A percentile compares a stretch with the other conserved stretches of the same genome.
phyloP scores from a whole-genome alignment of 2,888 invertebrate genomes.

The Cremastobaeus sp. region DNA sequence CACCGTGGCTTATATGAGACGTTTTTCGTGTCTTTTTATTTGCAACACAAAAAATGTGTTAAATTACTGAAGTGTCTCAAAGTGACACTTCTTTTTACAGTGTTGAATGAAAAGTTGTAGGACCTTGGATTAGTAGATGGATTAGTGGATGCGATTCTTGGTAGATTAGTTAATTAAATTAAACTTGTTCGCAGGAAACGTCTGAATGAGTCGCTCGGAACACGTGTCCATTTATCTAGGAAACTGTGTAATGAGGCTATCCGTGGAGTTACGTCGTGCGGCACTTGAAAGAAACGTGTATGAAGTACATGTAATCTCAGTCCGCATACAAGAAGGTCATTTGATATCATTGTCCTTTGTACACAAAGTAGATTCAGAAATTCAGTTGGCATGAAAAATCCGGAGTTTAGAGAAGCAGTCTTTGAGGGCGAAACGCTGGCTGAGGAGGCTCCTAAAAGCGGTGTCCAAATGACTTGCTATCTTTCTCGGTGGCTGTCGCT shows the following conservation, averaged over 20 bases:
- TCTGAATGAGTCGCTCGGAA: too few relatives aligned
- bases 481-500: conserved; percentile 24
- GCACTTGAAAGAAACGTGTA: conserved; percentile 24
- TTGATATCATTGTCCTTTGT: conserved; percentile 56
- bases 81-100: too few relatives aligned
- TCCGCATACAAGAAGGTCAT: conserved; percentile 55
- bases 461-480: conserved; percentile 44
- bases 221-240: conserved; percentile 22
- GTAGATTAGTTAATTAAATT: too few relatives aligned
- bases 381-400: conserved; percentile 56
- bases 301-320: conserved; percentile 42
- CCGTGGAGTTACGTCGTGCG: conserved; percentile 26
- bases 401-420: conserved; percentile 41
- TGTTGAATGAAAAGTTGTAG: too few relatives aligned
- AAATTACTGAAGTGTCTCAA: too few relatives aligned
- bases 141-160: too few relatives aligned
- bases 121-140: too few relatives aligned
- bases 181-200: too few relatives aligned
- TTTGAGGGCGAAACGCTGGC: conserved; percentile 45
- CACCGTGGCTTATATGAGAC: too few relatives aligned
- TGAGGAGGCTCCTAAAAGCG: conserved; percentile 45
- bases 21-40: too few relatives aligned
- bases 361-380: conserved; percentile 38
- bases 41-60: too few relatives aligned
- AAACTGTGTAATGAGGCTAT: conserved; percentile 35